Evolutionary conservation across 2,113 vertebrate genomes (phyloP), one percentile per base, ranked within the genome.

Genomic region (Solea senegalensis): DNA sequence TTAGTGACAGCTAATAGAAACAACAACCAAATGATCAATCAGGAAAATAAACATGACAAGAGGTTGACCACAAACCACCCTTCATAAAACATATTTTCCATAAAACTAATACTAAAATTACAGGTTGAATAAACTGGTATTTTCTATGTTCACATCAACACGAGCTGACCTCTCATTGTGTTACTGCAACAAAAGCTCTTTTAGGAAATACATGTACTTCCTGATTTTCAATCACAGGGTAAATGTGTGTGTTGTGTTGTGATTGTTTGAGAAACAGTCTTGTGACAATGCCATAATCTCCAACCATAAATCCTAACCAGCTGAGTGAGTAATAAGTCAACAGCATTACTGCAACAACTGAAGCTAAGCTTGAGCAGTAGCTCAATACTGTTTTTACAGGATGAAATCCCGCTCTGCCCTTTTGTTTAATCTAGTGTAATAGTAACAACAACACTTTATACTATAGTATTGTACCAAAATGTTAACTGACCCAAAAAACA

Each of bases 301-400:
- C 7, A 2, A 68, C 7, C 40, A 27, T 46, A 53, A 59, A 77
- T 65, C 74, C 46, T 5, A 26, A 54, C 54, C n/a, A 53, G n/a
- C 12, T 14, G 66, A 40, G 39, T 8, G 21, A 59, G 55, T 7
- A 9, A 41, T 12, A 0, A 15, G 15, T 54, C 15, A 14, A 51
- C 44, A 2, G 5, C 51, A 13, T 50, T 13, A 26, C 12, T 48
- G n/a, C 12, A 14, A 53, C 21, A 51, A 27, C 12, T 8, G 34
- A n/a, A 54, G 39, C 34, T 34, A 34, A 34, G 5, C 46, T 54
- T 14, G 13, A 49, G 52, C 51, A 62, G n/a, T 3, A 51, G 0
- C 9, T 56, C 14, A 13, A 8, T 7, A 9, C 3, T 26, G 51
- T 34, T 34, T 34, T 34, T 34, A 6, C 34, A 34, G 1, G 34